Evolutionary conservation across 2,113 vertebrate species (phyloP).

Genomic region (Origma solitaria): DNA sequence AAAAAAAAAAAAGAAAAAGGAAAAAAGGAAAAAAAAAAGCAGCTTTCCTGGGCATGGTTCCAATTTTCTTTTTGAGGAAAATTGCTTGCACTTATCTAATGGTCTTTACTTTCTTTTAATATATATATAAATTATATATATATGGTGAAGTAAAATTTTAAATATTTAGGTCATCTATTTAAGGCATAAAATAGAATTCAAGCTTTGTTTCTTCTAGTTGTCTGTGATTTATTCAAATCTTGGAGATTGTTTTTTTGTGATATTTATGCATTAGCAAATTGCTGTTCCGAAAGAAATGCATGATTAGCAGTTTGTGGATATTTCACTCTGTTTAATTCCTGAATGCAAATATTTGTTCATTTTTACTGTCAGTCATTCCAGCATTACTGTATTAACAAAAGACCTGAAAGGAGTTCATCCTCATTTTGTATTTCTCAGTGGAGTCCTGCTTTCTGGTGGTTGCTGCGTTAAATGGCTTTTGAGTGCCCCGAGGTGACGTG

Average conservation of each 20-base stretch:
- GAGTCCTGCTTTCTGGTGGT: constrained; percentile 24
- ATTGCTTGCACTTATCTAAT: constrained; percentile 66
- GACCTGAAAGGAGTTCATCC: constrained; percentile 46
- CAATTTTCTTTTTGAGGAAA: constrained; percentile 64
- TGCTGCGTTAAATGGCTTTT: constrained; percentile 3
- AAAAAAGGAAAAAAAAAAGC: neutral
- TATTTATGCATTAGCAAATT: constrained; percentile 65
- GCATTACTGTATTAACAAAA: constrained; percentile 65
- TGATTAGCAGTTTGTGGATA: constrained; percentile 63
- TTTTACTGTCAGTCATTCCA: constrained; percentile 59
- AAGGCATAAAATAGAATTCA: constrained; percentile 62
- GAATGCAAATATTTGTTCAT: constrained; percentile 57
- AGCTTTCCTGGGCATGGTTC: constrained; percentile 67
- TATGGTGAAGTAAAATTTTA: constrained; percentile 69
- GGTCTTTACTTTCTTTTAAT: constrained; percentile 62
- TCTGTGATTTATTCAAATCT: constrained; percentile 60
- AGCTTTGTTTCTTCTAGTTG: constrained; percentile 62
- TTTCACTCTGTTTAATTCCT: constrained; percentile 44
- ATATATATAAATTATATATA: constrained; percentile 66
- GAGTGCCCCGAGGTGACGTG: neutral
- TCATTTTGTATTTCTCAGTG: constrained; percentile 41
- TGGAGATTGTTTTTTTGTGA: constrained; percentile 61
- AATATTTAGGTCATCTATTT: constrained; percentile 71
- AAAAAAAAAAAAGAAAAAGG: neutral
- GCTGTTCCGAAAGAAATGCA: constrained; percentile 64